phyloP scores from a whole-genome alignment of 2,888 invertebrate species.

The Philereme transversata region DNA sequence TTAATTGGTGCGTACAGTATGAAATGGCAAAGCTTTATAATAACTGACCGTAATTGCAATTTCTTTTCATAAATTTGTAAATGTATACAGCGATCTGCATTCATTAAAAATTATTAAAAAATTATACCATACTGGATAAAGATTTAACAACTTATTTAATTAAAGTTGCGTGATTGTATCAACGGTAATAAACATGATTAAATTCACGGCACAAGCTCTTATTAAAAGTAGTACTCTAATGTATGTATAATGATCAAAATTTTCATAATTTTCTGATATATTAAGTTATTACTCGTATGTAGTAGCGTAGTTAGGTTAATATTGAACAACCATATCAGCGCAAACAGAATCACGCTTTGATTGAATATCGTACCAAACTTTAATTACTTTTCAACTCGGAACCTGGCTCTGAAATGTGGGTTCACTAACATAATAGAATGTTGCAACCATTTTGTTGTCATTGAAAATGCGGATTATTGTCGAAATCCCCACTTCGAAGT shows the following conservation, averaged over 20 bases:
- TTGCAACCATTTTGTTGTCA: too few species aligned
- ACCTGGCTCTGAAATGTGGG: background rate
- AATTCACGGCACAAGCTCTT: too few species aligned
- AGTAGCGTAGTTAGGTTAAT: too few species aligned
- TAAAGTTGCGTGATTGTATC: background rate
- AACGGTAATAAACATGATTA: too few species aligned
- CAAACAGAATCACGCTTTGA: background rate
- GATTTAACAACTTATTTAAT: background rate
- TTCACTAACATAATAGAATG: constrained; percentile 3
- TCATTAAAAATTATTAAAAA: constrained; percentile 1
- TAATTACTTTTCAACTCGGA: constrained; percentile 6
- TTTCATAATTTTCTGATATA: too few species aligned
- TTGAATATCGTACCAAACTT: background rate
- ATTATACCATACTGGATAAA: background rate
- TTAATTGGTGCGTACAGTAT: constrained; percentile 47
- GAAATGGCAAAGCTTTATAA: constrained; percentile 27
- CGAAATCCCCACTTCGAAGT: too few species aligned
- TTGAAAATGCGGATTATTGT: too few species aligned
- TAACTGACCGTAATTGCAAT: constrained; percentile 28
- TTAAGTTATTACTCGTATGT: too few species aligned
- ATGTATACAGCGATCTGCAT: background rate
- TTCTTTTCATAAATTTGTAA: constrained; percentile 19
- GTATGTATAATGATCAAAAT: too few species aligned
- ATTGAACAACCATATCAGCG: background rate
- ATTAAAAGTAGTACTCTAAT: too few species aligned